Evolutionary conservation across 2,113 vertebrate genomes (phyloP), one percentile per base, ranked within the genome.

Genomic region (Anolis sagrei): DNA sequence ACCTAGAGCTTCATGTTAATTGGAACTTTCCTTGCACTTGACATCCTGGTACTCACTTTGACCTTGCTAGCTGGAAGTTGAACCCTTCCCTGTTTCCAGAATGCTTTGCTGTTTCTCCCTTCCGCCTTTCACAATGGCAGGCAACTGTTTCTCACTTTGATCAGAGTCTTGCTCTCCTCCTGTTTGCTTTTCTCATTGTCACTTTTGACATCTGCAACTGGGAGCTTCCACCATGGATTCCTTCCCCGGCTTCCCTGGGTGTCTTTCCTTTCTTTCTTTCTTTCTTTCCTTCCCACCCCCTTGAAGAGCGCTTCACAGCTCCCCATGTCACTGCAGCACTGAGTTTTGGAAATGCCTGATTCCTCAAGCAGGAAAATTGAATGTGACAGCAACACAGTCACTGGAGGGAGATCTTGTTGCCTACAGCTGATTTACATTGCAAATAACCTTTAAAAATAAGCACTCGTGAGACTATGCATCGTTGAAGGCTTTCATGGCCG

Each of bases 361-460:
- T 93, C 93, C 93, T 95, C 92, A 90, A 95, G 92, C 93, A 94
- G 51, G 74, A 86, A 95, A 96, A 96, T 94, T 90, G 90, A 89
- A 95, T 94, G 95, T 95, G 95, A 96, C 95, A 95, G 94, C 90
- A 94, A 93, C 92, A 91, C 89, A 90, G 92, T 95, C 93, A 93
- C 91, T 86, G 94, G 93, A 92, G 93, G 93, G 92, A 94, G 93
- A 94, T 92, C 93, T 95, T 2, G 16, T 90, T 93, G 93, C 92
- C 95, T 94, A 84, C 75, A 78, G 86, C 93, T 91, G 80, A 95
- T 96, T 95, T 96, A 95, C 95, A 96, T 96, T 96, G 95, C 94
- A 96, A 95, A 97, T 95, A 86, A 66, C 89, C 82, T 93, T 94
- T 93, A 92, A 94, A 95, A 91, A 90, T 88, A 90, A 94, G 93